Evolutionary conservation across 2,888 invertebrate genomes (phyloP).

Genomic region (Scrobipalpa atriplicella): DNA sequence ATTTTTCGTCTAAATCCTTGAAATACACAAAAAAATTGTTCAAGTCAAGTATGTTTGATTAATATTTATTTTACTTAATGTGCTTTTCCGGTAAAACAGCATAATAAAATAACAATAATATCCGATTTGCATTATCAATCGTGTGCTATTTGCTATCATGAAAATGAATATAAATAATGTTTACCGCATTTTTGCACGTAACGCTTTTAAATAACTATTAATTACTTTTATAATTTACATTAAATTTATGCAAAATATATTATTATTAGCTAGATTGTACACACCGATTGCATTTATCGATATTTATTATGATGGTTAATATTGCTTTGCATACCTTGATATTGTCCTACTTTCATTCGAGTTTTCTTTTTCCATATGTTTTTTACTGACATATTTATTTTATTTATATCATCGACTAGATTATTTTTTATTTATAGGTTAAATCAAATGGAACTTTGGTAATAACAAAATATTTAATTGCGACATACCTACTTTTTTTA

Average conservation of each 20-base stretch:
- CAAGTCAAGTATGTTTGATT: too few species aligned
- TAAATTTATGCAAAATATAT: slow-evolving; percentile 1
- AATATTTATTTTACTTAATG: too few species aligned
- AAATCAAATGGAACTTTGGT: too few species aligned
- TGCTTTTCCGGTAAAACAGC: too few species aligned
- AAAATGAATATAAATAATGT: slow-evolving; percentile 5
- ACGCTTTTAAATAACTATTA: not conserved
- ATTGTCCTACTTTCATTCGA: slow-evolving; percentile 5
- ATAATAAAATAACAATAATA: too few species aligned
- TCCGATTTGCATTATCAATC: not conserved
- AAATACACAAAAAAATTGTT: too few species aligned
- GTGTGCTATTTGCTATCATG: not conserved
- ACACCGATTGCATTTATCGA: not conserved
- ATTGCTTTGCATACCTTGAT: slow-evolving; percentile 2
- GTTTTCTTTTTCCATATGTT: too few species aligned
- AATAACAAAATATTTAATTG: too few species aligned
- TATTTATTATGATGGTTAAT: not conserved
- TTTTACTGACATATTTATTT: not conserved
- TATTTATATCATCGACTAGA: not conserved
- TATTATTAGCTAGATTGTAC: not conserved
- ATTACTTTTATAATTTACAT: not conserved
- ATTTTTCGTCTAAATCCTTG: too few species aligned
- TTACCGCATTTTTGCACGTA: slow-evolving; percentile 26
- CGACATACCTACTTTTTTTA: too few species aligned
- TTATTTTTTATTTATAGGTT: too few species aligned